Percentiles rank a stretch among this genome's conserved stretches.
Evolutionary conservation across 2,888 invertebrate genomes (phyloP).

Genomic region (Dascillus cervinus): DNA sequence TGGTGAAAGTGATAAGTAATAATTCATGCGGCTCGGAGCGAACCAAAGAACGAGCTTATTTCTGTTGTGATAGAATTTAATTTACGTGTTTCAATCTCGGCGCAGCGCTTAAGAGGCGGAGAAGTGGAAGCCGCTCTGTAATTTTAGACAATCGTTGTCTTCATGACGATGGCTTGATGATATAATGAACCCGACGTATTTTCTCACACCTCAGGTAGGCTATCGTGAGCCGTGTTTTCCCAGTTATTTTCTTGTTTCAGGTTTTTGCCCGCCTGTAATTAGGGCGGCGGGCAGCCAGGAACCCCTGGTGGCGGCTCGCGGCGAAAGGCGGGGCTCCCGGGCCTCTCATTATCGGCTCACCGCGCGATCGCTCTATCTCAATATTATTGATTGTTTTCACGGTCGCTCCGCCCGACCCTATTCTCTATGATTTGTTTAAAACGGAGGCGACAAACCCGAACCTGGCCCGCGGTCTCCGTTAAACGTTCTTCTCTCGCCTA

Average conservation of each 20-base stretch:
- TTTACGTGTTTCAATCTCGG: conserved; percentile 39
- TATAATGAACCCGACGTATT: conserved; percentile 44
- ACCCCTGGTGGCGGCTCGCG: conserved; percentile 40
- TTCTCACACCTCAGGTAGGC: conserved; percentile 43
- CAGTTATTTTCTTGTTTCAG: conserved; percentile 38
- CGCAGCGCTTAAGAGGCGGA: conserved; percentile 28
- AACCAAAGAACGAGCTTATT: conserved; percentile 20
- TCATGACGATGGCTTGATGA: conserved; percentile 44
- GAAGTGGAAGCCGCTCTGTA: conserved; percentile 41
- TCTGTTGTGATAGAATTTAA: conserved; percentile 35
- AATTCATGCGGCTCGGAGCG: conserved; percentile 25
- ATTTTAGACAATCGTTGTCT: conserved; percentile 44
- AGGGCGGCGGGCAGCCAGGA: conserved; percentile 19
- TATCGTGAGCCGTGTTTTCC: conserved; percentile 35
- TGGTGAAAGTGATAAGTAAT: conserved; percentile 37
- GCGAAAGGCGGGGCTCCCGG: conserved; percentile 35
- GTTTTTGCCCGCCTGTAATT: conserved; percentile 31
- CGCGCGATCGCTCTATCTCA: conserved; percentile 46
- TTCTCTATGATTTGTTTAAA: conserved; percentile 27
- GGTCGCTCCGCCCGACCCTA: conserved; percentile 33
- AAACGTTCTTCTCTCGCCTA: too few relatives aligned
- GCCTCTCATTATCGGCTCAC: conserved; percentile 53
- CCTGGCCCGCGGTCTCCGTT: conserved; percentile 14
- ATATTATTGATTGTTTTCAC: conserved; percentile 49
- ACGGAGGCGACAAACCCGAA: conserved; percentile 28